Evolutionary conservation across 1,140 invertebrate species (phyloP).

Genomic region (Leptestheria dahalacensis): DNA sequence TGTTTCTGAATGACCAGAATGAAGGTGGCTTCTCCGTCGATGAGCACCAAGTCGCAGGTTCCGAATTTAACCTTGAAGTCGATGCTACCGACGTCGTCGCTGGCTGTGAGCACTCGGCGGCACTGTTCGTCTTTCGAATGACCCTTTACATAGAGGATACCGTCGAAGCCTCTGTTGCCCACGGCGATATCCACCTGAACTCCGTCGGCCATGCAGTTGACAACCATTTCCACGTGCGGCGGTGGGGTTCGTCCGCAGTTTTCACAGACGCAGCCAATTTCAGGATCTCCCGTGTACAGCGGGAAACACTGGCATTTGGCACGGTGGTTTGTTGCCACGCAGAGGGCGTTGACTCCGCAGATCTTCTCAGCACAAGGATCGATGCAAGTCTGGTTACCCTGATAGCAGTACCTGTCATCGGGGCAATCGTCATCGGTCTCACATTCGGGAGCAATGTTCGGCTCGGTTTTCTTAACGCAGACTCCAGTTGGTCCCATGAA

Average conservation of each 20-base stretch:
- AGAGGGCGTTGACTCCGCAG: conserved; percentile 61
- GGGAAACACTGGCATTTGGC: conserved; percentile 58
- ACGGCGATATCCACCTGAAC: conserved; percentile 74
- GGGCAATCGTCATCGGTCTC: conserved; percentile 55
- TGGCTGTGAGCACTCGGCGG: conserved; percentile 52
- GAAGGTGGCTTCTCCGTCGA: conserved; percentile 83
- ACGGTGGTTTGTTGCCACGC: conserved; percentile 58
- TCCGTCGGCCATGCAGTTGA: conserved; percentile 78
- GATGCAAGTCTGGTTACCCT: conserved; percentile 47
- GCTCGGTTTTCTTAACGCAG: conserved; percentile 34
- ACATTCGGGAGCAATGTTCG: conserved; percentile 39
- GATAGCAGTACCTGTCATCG: conserved; percentile 55
- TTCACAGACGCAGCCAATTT: conserved; percentile 43
- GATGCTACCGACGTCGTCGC: conserved; percentile 48
- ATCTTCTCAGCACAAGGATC: conserved; percentile 55
- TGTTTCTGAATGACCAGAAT: conserved; percentile 88
- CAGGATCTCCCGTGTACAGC: conserved; percentile 48
- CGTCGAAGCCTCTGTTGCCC: conserved; percentile 60
- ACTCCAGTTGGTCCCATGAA: conserved; percentile 43
- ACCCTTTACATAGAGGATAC: conserved; percentile 83
- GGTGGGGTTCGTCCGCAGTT: conserved; percentile 52
- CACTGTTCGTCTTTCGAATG: conserved; percentile 85
- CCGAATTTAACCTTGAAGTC: conserved; percentile 84
- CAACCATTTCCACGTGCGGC: conserved; percentile 52
- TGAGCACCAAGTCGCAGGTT: conserved; percentile 74